These are phyloP conservation scores for Zaprionus africanus DNA, from an alignment of 1,140 invertebrate genomes.

Conservation along the genomic window DNA sequence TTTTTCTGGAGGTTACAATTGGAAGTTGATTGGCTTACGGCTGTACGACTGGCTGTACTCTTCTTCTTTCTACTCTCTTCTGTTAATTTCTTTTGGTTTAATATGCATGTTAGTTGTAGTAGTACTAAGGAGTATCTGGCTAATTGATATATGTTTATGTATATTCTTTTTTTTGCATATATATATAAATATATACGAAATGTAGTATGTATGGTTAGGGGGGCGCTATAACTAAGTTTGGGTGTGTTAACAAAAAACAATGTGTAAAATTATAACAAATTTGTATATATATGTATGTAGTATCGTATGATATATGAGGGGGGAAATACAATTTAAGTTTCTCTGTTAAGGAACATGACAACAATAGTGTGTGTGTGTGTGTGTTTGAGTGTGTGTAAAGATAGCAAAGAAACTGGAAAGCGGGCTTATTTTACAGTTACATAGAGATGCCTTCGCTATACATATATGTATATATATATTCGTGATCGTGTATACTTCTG, in stretches of 20 bases:
- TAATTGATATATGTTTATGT: constrained; percentile 45
- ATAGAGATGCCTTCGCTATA: constrained; percentile 8
- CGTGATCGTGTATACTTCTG: constrained; percentile 5
- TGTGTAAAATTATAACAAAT: constrained; percentile 73
- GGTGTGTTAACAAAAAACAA: constrained; percentile 74
- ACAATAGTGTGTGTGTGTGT: constrained; percentile 31
- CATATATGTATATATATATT: constrained; percentile 10
- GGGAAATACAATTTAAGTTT: constrained; percentile 66
- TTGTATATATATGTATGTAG: constrained; percentile 24
- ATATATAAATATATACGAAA: constrained; percentile 26
- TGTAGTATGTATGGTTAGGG: neutral
- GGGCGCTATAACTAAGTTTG: constrained; percentile 56
- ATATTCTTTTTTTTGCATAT: neutral
- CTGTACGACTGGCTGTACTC: constrained; percentile 3
- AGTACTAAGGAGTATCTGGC: constrained; percentile 48
- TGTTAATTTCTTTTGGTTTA: constrained; percentile 29
- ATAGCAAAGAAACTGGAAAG: constrained; percentile 12
- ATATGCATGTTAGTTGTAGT: constrained; percentile 18
- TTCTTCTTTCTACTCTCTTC: neutral
- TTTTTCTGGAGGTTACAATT: constrained; percentile 29
- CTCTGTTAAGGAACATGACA: constrained; percentile 49
- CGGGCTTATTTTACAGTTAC: constrained; percentile 4
- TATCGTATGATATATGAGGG: neutral
- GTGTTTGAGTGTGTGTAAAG: constrained; percentile 5
- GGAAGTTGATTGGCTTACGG: constrained; percentile 26